Percentiles rank a stretch among this genome's conserved stretches.
Conservation (phyloP, 1,140 invertebrate species). For the Drosophila kikkawai region DNA sequence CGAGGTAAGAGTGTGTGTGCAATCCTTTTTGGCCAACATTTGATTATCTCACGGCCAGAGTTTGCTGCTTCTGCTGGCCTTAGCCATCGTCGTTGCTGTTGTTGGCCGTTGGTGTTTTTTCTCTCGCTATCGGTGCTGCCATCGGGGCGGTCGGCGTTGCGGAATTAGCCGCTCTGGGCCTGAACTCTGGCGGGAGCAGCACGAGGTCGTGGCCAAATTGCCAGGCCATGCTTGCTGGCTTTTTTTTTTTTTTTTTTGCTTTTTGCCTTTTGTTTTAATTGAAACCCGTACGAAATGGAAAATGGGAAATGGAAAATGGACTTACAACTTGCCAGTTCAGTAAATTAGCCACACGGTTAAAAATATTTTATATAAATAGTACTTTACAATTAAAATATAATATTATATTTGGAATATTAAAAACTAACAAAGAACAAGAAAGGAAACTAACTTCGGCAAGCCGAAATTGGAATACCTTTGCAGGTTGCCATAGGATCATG, state of each 20-base stretch:
- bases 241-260: constrained; percentile 19
- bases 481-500: too few species aligned
- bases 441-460: too few species aligned
- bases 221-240: constrained; percentile 44
- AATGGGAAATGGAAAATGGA: constrained; percentile 66
- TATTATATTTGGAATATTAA: neutral
- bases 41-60: constrained; percentile 66
- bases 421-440: neutral
- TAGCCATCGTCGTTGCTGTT: constrained; percentile 17
- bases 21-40: constrained; percentile 54
- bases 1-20: constrained; percentile 23
- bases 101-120: constrained; percentile 6
- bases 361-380: neutral
- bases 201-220: constrained; percentile 68
- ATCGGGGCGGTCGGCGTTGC: constrained; percentile 64
- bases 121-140: constrained; percentile 60
- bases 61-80: constrained; percentile 21
- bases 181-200: constrained; percentile 61
- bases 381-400: neutral
- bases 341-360: constrained; percentile 61
- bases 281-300: constrained; percentile 75
- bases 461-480: neutral
- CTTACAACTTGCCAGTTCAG: constrained; percentile 54
- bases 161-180: constrained; percentile 63
- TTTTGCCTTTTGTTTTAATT: constrained; percentile 70